A percentile compares a stretch with the other conserved stretches of the same genome.
Evolutionary conservation across 2,888 invertebrate species (phyloP).

Genomic region (Dolomedes plantarius): DNA sequence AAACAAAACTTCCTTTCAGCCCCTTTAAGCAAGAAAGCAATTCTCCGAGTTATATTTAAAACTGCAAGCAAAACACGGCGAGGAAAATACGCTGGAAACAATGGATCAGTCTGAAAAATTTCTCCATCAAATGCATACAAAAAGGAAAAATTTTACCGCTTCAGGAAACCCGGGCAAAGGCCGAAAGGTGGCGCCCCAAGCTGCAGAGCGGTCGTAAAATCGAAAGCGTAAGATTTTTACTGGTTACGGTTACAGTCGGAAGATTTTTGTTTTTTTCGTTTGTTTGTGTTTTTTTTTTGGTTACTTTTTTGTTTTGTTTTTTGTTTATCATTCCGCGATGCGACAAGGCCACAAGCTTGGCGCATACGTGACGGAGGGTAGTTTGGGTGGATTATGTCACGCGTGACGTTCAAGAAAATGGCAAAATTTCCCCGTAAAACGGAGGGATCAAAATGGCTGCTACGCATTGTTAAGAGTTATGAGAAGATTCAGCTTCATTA

Average conservation of each 20-base stretch:
- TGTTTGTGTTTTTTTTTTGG: neutral
- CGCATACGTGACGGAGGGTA: neutral
- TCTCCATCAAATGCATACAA: neutral
- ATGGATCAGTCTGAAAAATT: constrained; percentile 3
- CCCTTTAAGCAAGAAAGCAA: constrained; percentile 1
- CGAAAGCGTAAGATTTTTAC: neutral
- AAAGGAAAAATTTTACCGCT: neutral
- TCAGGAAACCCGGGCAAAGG: neutral
- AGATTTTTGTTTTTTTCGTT: neutral
- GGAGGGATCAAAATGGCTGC: neutral
- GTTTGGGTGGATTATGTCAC: neutral
- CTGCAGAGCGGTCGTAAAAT: neutral
- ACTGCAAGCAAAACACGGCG: neutral
- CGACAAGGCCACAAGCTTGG: neutral
- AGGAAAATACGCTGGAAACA: constrained; percentile 3
- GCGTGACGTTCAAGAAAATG: neutral
- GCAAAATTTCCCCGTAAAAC: neutral
- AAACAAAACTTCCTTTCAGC: neutral
- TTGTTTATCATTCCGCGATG: neutral
- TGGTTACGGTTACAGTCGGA: neutral
- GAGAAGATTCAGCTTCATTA: too few species aligned
- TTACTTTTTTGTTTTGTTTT: too few species aligned
- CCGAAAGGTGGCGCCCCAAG: neutral
- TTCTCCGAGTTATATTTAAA: neutral
- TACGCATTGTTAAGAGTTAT: too few species aligned